Conservation (phyloP, 2,113 vertebrate species). For the Carlito syrichta region DNA sequence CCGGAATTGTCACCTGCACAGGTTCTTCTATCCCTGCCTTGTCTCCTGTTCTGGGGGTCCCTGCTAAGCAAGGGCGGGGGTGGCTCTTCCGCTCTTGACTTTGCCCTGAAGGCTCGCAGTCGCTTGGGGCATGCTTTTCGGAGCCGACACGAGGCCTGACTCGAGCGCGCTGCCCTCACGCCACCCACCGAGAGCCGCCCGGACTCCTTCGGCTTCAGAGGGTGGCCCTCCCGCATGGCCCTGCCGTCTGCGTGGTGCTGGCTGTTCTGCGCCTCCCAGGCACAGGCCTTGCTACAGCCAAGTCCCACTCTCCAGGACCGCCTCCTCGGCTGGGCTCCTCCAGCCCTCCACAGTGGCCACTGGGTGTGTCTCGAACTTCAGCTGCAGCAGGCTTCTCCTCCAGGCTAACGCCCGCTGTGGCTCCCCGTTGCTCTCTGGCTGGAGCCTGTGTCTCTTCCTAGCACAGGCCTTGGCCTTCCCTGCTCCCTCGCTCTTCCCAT, state of each 20-base stretch:
- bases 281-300: too few relatives aligned
- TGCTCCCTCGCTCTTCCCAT: fast-evolving
- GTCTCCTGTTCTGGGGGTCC: not conserved
- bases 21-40: not conserved
- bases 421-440: not conserved
- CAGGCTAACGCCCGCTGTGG: not conserved
- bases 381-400: not conserved
- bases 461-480: not conserved
- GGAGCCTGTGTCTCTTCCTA: not conserved
- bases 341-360: not conserved
- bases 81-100: not conserved
- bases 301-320: fast-evolving
- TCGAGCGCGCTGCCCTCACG: fast-evolving
- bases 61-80: not conserved
- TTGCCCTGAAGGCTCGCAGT: not conserved
- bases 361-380: not conserved
- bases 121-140: too few relatives aligned
- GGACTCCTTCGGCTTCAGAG: not conserved
- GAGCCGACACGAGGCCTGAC: too few relatives aligned
- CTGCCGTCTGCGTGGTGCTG: fast-evolving
- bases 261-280: not conserved
- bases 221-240: fast-evolving
- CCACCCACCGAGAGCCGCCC: not conserved
- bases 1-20: too few relatives aligned
- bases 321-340: not conserved